Base-by-base conservation (phyloP, 2,113 vertebrate species). In the Orthonyx spaldingii region DNA sequence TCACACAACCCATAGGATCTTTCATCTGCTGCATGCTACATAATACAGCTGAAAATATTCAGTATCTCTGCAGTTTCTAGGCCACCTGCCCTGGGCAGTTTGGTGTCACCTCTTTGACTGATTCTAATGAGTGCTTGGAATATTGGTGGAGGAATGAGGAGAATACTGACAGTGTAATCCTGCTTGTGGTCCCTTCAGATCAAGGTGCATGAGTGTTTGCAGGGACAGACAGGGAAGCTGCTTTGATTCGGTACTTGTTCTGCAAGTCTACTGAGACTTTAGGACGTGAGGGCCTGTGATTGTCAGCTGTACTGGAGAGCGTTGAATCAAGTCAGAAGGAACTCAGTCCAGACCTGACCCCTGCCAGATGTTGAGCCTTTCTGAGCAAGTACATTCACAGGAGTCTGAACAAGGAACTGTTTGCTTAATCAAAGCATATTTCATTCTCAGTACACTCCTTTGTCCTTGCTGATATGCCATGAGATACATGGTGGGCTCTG, bases 281-380 rank as follows among this genome's bases (percentile, higher is more conserved):
- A 61, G 61, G 53, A 53, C 0, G 0, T 1, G 4, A 68, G 63
- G 32, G 46, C 33, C 64, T n/a, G 16, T 9, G 6, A 28, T 21
- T 91, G 42, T 81, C 64, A 85, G 35, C 60, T 59, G 52, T 60
- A 20, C 72, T 92, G 33, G 33, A 70, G 42, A 89, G 71, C 4
- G 7, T 6, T 63, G 64, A 82, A 61, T 87, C 46, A 61, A 69
- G 21, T 63, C 55, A 80, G 50, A 83, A 84, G 39, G 55, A 68
- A 39, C 26, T 50, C 59, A 83, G 50, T 22, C 55, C 49, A 66
- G 49, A 35, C 50, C 42, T 83, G 63, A 59, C 46, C 44, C 24
- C 56, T 82, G 37, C 71, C 71, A 86, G 68, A 83, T 47, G 41
- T 21, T 94, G 84, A 90, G 44, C 22, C 27, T 86, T 72, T 32